Evolutionary conservation across 2,888 invertebrate genomes (phyloP).

Genomic region (Lordiphosa fenestrarum): DNA sequence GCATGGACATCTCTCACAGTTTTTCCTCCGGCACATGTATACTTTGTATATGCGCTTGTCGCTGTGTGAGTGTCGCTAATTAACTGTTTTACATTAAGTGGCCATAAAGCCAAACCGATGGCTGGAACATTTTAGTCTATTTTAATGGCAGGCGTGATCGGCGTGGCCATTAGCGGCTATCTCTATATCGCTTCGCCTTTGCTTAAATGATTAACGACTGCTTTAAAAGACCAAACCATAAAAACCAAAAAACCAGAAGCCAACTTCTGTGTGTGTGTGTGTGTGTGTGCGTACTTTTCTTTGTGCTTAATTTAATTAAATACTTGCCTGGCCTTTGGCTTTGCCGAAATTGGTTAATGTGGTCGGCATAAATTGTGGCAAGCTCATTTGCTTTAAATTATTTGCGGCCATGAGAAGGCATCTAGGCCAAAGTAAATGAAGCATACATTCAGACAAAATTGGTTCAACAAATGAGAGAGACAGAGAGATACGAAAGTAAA

Average conservation of each 20-base stretch:
- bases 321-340: constrained; percentile 48
- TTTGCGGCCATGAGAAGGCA: constrained; percentile 29
- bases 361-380: constrained; percentile 68
- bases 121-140: constrained; percentile 56
- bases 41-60: constrained; percentile 15
- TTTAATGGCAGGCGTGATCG: constrained; percentile 70
- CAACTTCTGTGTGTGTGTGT: constrained; percentile 27
- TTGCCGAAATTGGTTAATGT: constrained; percentile 59
- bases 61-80: constrained; percentile 51
- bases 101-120: constrained; percentile 57
- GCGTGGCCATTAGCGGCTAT: constrained; percentile 38
- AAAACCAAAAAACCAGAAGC: constrained; percentile 42
- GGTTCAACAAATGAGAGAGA: constrained; percentile 43
- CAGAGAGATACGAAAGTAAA: background rate
- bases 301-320: constrained; percentile 70
- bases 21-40: constrained; percentile 6
- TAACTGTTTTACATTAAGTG: constrained; percentile 75
- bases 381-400: constrained; percentile 68
- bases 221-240: constrained; percentile 59
- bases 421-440: constrained; percentile 30
- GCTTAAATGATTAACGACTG: constrained; percentile 63
- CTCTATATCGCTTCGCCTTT: constrained; percentile 16
- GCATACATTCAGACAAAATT: constrained; percentile 39
- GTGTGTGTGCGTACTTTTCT: constrained; percentile 8
- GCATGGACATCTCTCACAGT: constrained; percentile 41